Conservation (phyloP, 2,113 vertebrate species). For the Myrmophylax atrothorax region DNA sequence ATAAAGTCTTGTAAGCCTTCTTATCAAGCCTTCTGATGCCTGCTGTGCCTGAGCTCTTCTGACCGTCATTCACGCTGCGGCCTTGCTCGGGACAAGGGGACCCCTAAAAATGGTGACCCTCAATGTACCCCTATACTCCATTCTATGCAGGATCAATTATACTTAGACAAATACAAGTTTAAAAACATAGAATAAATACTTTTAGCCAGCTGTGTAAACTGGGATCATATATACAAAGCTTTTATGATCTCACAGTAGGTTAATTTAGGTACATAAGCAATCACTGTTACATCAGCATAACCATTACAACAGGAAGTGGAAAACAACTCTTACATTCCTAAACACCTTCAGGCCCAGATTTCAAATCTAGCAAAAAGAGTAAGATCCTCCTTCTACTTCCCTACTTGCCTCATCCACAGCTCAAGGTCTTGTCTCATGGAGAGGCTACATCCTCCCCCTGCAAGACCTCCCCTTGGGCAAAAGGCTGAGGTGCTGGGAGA, state of each 20-base stretch:
- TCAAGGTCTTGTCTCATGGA: background rate
- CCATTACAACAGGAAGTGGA: background rate
- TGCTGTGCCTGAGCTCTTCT: no score
- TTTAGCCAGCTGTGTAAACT: background rate
- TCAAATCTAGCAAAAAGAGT: background rate
- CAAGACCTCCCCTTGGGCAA: accelerated
- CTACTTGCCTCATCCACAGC: background rate
- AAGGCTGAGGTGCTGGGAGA: background rate
- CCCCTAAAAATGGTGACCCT: no score
- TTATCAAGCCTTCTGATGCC: no score
- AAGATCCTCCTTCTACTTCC: background rate
- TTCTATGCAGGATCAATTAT: background rate
- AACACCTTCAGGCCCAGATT: background rate
- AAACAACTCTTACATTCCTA: background rate
- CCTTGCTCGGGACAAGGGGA: no score
- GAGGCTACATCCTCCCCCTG: background rate
- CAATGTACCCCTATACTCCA: no score
- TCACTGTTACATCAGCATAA: background rate
- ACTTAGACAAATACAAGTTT: background rate
- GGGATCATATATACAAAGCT: background rate
- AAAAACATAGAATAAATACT: background rate
- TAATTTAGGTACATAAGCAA: background rate
- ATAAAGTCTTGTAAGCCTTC: no score
- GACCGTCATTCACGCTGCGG: no score
- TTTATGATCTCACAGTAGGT: background rate